phyloP scores from a whole-genome alignment of 2,888 invertebrate genomes.

The Drosophila ustulata region DNA sequence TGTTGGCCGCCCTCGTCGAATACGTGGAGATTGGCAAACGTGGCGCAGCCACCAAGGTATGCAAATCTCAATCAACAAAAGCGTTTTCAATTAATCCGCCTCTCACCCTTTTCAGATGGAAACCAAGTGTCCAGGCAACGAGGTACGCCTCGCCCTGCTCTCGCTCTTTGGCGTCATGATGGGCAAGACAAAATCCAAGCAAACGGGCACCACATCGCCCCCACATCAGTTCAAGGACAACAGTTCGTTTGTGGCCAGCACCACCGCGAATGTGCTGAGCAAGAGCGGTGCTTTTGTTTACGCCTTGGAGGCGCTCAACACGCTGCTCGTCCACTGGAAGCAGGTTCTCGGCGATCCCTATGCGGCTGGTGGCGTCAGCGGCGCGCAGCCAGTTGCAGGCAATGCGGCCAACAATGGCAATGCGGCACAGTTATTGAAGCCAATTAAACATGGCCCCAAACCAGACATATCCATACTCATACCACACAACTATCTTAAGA shows the following conservation, averaged over 20 bases:
- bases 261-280: conserved; percentile 89
- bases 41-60: conserved; percentile 83
- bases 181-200: conserved; percentile 85
- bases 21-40: conserved; percentile 89
- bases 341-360: conserved; percentile 84
- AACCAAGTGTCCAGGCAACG: conserved; percentile 90
- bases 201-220: conserved; percentile 84
- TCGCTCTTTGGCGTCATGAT: conserved; percentile 90
- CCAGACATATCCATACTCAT: conserved; percentile 99
- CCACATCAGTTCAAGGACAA: conserved; percentile 86
- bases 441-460: conserved; percentile 91
- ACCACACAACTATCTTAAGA: conserved; percentile 95
- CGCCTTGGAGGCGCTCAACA: conserved; percentile 90
- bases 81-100: background rate
- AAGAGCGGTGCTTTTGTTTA: conserved; percentile 90
- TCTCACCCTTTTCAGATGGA: conserved; percentile 69
- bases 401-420: conserved; percentile 36
- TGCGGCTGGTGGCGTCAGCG: conserved; percentile 46
- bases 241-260: conserved; percentile 88
- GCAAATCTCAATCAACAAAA: background rate
- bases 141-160: conserved; percentile 95
- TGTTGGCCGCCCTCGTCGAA: conserved; percentile 90
- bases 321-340: conserved; percentile 92
- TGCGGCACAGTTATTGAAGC: conserved; percentile 89
- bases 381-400: conserved; percentile 35